Base-by-base conservation (phyloP, 2,113 vertebrate genomes). In the Brachyistius frenatus region DNA sequence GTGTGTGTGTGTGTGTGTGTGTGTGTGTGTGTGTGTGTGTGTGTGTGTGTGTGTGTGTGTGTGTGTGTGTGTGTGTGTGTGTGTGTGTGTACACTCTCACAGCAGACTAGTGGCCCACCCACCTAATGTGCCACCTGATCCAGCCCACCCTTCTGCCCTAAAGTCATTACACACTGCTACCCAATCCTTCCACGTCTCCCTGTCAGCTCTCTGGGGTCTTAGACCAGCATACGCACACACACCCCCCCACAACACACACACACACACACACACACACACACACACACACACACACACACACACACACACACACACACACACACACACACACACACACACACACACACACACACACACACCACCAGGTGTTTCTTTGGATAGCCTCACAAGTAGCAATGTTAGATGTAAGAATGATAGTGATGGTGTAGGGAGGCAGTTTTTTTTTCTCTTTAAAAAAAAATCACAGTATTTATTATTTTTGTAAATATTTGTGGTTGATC, bases 71-170 rank as follows among this genome's bases (percentile, higher is more conserved):
- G 73, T 63, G 37, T 61, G 32, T 54, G 60, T 66, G 61, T 72
- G 66, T 44, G 32, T 11, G 46, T 55, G 31, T 31, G n/a, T 55
- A 46, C 71, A 46, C 36, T 44, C 39, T 70, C 57, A 64, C 33
- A 70, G 73, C 44, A 73, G 67, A 78, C 61, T 61, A 66, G 41
- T 73, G 50, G 84, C 79, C 82, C 88, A 84, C 81, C 83, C 86
- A 85, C 78, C 78, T 87, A 85, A 78, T 80, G 56, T 72, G 78
- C 76, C 89, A 93, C 91, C 81, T 90, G 90, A 92, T 93, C 91
- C 88, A 77, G 57, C 54, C 60, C 83, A 76, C 69, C 73, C 66
- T 69, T 66, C 13, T 7, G 57, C 65, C 81, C 83, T 74, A 32
- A 84, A 91, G 83, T 84, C 86, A 89, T 93, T 84, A 90, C 87